These are phyloP conservation scores for Euspilapteryx auroguttella DNA, from an alignment of 2,888 invertebrate species.

Conservation along the genomic window DNA sequence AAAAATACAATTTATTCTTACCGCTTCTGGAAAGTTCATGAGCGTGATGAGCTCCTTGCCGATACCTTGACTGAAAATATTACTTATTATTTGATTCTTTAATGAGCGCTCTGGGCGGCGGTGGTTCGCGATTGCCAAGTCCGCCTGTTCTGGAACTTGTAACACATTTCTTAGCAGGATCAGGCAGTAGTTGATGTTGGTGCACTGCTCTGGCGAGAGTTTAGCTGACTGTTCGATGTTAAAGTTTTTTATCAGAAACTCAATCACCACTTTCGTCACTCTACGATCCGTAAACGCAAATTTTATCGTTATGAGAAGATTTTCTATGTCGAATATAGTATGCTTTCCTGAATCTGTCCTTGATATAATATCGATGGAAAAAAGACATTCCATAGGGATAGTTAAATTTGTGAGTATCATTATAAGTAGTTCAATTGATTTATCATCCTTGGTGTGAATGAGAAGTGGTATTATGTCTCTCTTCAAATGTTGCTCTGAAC, in stretches of 20 bases:
- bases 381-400: conserved; percentile 73
- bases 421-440: conserved; percentile 65
- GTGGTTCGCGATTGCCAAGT: too few species aligned
- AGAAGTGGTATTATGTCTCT: conserved; percentile 74
- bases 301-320: conserved; percentile 66
- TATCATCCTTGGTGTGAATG: conserved; percentile 65
- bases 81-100: conserved; percentile 80
- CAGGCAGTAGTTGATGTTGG: conserved; percentile 71
- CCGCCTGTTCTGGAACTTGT: conserved; percentile 67
- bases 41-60: conserved; percentile 73
- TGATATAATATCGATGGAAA: conserved; percentile 66
- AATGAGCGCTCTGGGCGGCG: too few species aligned
- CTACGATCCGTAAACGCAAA: conserved; percentile 68
- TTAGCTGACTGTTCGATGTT: conserved; percentile 43
- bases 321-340: conserved; percentile 72
- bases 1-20: conserved; percentile 34
- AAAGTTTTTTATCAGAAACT: conserved; percentile 66
- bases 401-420: conserved; percentile 74
- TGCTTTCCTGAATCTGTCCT: conserved; percentile 69
- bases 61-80: conserved; percentile 75
- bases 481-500: conserved; percentile 71
- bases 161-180: conserved; percentile 72
- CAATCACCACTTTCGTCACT: conserved; percentile 68
- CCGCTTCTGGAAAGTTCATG: conserved; percentile 67
- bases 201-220: conserved; percentile 62